Evolutionary conservation across 2,113 vertebrate genomes (phyloP).

Genomic region (Phaetusa simplex): DNA sequence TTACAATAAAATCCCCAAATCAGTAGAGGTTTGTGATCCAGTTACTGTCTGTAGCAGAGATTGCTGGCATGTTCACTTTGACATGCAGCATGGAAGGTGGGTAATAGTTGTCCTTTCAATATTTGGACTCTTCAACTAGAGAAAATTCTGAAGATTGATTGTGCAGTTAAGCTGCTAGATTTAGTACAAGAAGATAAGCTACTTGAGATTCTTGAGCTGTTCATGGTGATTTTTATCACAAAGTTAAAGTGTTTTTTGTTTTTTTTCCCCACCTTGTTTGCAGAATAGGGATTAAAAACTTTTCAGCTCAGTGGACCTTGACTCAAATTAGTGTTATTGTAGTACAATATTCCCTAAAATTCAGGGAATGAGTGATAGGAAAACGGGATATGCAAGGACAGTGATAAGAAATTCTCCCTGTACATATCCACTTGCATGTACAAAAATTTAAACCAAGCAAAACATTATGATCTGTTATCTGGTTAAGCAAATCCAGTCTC

Average conservation of each 20-base stretch:
- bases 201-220: neutral
- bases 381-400: neutral
- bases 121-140: neutral
- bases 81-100: neutral
- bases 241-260: neutral
- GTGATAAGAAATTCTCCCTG: neutral
- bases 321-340: neutral
- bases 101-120: neutral
- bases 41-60: neutral
- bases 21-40: neutral
- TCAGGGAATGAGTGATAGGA: neutral
- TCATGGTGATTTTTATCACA: neutral
- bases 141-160: neutral
- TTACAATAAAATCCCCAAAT: neutral
- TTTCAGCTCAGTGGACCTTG: neutral
- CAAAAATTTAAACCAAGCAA: neutral
- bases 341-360: neutral
- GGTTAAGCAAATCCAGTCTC: neutral
- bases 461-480: neutral
- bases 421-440: neutral
- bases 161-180: neutral
- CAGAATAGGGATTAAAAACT: neutral
- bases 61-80: neutral
- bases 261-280: neutral
- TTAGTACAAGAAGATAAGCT: neutral